Base-by-base conservation (phyloP, 2,888 invertebrate species). In the Dexiosoma caninum region DNA sequence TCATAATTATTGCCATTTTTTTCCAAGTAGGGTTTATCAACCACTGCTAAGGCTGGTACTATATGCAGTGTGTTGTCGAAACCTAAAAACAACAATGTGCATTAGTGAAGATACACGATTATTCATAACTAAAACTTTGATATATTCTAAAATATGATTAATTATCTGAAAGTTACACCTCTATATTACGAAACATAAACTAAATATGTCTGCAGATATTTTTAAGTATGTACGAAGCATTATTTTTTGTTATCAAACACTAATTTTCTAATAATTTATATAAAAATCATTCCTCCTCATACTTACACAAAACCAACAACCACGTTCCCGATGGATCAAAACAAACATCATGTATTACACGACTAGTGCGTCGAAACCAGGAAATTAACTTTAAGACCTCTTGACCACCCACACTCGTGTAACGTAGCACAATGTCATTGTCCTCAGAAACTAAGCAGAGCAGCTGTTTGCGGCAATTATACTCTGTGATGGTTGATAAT, bases 291-390 rank as follows among this genome's bases (percentile, higher is more conserved):
- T n/a, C n/a, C n/a, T n/a, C n/a, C n/a, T 37, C 8, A 21, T 81
- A 90, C 90, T 89, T 86, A 90, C 90, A 90, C 35, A 90, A 85
- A 77, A 90, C 90, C 40, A 90, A 81, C 42, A 90, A 84, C 89
- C 89, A 89, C 69, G 86, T 93, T 69, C 96, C 96, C 77, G 94
- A 93, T 1, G 95, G 95, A 90, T 96, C 96, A 90, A 97, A 96
- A 88, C 96, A 95, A 88, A 96, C 91, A 86, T 94, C 94, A 87
- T 94, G 92, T 75, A 94, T 92, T 12, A 89, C 87, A 55, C 90
- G 87, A 51, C 87, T 86, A 60, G 87, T 86, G 35, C 88, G 87
- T 2, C 86, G 86, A 82, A 90, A 90, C 90, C 90, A 90, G 37
- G 88, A 86, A 69, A 90, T 85, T 82, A 89, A 84, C 84, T 90